These are phyloP conservation scores for Drosophila yakuba DNA, from an alignment of 1,140 invertebrate species.

Conservation along the genomic window DNA sequence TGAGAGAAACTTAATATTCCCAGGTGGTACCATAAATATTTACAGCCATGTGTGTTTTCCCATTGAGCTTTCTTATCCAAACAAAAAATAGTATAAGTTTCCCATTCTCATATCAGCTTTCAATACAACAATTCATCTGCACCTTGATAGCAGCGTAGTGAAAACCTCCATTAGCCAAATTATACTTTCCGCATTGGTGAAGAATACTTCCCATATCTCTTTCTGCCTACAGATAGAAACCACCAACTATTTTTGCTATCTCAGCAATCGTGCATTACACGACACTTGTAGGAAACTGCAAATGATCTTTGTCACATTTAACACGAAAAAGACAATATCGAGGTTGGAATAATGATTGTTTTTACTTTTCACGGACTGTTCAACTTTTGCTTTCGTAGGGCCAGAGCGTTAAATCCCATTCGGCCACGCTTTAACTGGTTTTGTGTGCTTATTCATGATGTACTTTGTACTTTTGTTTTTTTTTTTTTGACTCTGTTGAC, in stretches of 20 bases:
- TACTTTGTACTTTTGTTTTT: conserved; percentile 10
- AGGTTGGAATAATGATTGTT: conserved; percentile 1
- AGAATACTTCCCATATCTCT: conserved; percentile 6
- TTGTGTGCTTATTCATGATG: conserved; percentile 24
- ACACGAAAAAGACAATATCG: background rate
- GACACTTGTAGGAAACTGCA: conserved; percentile 19
- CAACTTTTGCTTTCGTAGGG: conserved; percentile 32
- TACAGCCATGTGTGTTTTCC: background rate
- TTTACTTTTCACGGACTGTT: conserved; percentile 7
- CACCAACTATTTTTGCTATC: conserved; percentile 7
- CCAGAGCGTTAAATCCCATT: conserved; percentile 46
- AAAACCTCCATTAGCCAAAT: conserved; percentile 42
- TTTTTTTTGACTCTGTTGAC: conserved; percentile 33
- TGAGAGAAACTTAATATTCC: conserved; percentile 8
- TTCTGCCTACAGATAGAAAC: background rate
- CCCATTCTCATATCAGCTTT: conserved; percentile 10
- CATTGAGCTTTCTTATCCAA: conserved; percentile 4
- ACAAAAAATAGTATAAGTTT: conserved; percentile 18
- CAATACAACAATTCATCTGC: background rate
- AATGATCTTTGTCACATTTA: conserved; percentile 54
- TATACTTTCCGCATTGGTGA: conserved; percentile 34
- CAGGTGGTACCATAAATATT: background rate
- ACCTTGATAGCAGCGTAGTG: conserved; percentile 7
- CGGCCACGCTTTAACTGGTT: conserved; percentile 46
- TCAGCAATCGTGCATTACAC: conserved; percentile 21